Evolutionary conservation across 1,140 invertebrate genomes (phyloP).

Genomic region (Epicauta chinensis): DNA sequence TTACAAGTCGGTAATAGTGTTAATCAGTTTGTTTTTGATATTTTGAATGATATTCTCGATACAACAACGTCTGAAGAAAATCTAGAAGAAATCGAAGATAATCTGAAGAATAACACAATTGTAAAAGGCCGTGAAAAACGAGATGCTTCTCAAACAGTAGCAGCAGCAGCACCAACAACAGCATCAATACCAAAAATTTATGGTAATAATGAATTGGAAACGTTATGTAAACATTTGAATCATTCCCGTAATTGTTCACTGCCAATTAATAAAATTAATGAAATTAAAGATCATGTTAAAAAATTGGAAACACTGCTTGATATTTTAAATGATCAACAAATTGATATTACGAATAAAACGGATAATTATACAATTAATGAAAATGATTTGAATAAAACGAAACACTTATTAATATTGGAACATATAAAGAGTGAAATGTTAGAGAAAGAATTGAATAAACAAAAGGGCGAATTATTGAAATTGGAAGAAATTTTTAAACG

Average conservation of each 20-base stretch:
- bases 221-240: neutral
- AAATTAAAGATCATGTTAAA: slow-evolving; percentile 3
- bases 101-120: neutral
- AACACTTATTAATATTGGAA: slow-evolving; percentile 17
- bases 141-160: neutral
- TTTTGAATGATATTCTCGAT: slow-evolving; percentile 12
- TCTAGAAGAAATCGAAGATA: slow-evolving; percentile 5
- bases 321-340: slow-evolving; percentile 1
- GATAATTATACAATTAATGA: slow-evolving; percentile 8
- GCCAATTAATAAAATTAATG: neutral
- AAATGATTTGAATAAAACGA: slow-evolving; percentile 18
- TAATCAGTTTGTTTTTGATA: slow-evolving; percentile 18
- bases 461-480: slow-evolving; percentile 8
- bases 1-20: slow-evolving; percentile 12
- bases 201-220: neutral
- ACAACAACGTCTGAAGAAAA: too few relatives aligned
- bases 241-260: neutral
- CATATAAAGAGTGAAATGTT: slow-evolving; percentile 23
- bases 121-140: neutral
- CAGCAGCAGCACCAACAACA: too few relatives aligned
- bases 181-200: neutral
- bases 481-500: neutral
- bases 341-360: slow-evolving; percentile 5
- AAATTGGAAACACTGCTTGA: neutral
- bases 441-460: slow-evolving; percentile 24